phyloP scores from a whole-genome alignment of 2,888 invertebrate genomes.

The Spodoptera exigua region DNA sequence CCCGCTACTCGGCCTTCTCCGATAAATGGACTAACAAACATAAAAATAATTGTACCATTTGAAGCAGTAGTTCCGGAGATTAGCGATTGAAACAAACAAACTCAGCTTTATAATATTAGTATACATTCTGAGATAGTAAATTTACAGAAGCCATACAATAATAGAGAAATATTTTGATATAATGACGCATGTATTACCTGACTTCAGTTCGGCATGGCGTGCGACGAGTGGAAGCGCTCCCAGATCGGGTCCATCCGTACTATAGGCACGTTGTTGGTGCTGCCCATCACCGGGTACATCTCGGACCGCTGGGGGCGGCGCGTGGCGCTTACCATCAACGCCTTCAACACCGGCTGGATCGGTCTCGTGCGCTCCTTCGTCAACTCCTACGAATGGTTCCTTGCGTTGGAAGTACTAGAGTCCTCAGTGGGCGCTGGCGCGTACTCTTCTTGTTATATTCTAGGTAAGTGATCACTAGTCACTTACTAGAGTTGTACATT shows the following conservation, averaged over 20 bases:
- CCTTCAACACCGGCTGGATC: constrained; percentile 90
- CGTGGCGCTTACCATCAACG: constrained; percentile 89
- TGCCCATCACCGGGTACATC: constrained; percentile 92
- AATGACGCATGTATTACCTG: background rate
- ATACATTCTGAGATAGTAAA: no score
- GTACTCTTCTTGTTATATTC: constrained; percentile 92
- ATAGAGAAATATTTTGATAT: no score
- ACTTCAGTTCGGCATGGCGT: constrained; percentile 90
- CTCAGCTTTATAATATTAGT: no score
- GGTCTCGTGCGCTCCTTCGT: constrained; percentile 92
- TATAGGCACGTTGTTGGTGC: constrained; percentile 92
- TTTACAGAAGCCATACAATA: no score
- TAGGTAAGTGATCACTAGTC: constrained; percentile 83
- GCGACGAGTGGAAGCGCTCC: constrained; percentile 92
- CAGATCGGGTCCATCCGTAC: constrained; percentile 93
- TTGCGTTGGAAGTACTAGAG: constrained; percentile 92
- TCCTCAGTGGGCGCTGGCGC: constrained; percentile 92
- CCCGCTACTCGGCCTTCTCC: no score
- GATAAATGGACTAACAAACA: no score
- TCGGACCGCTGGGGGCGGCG: constrained; percentile 93
- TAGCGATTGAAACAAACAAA: no score
- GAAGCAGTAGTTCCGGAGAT: no score
- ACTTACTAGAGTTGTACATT: no score
- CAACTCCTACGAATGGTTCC: constrained; percentile 91
- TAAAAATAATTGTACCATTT: no score